Percentiles rank a stretch among this genome's conserved stretches.
Conservation (phyloP, 2,888 invertebrate species). For the Leptodirus hochenwartii region DNA sequence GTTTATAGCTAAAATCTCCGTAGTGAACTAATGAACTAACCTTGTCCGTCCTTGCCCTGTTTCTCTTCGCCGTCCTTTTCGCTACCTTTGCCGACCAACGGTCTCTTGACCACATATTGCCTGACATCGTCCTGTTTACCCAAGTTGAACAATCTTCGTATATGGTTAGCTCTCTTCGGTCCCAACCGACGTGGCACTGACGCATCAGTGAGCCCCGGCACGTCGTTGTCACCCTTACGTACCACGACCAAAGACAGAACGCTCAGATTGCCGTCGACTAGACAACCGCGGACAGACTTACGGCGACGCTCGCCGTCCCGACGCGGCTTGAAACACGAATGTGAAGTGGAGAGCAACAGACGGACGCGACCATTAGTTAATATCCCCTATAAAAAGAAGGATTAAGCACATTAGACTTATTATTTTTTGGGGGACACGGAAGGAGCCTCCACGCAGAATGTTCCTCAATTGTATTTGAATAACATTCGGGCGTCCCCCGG, state of each 20-base stretch:
- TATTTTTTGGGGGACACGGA: too few relatives aligned
- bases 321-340: conserved; percentile 84
- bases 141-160: conserved; percentile 60
- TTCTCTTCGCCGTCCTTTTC: too few relatives aligned
- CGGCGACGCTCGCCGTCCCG: conserved; percentile 89
- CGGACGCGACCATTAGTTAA: conserved; percentile 88
- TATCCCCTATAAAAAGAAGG: too few relatives aligned
- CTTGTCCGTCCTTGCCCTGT: conserved; percentile 8
- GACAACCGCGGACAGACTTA: conserved; percentile 96
- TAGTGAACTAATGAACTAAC: too few relatives aligned
- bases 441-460: too few relatives aligned
- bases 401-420: too few relatives aligned
- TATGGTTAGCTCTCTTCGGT: conserved; percentile 62
- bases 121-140: conserved; percentile 61
- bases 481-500: too few relatives aligned
- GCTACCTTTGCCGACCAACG: conserved; percentile 25
- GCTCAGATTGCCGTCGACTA: conserved; percentile 89
- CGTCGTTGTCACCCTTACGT: conserved; percentile 76
- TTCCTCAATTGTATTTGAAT: too few relatives aligned
- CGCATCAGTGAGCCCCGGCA: conserved; percentile 54
- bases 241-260: conserved; percentile 82
- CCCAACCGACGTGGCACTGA: conserved; percentile 50
- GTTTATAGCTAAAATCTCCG: too few relatives aligned
- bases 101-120: conserved; percentile 57
- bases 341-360: conserved; percentile 78